These are phyloP conservation scores for Hirtodrosophila confusa DNA, from an alignment of 2,888 invertebrate genomes.

Conservation along the genomic window DNA sequence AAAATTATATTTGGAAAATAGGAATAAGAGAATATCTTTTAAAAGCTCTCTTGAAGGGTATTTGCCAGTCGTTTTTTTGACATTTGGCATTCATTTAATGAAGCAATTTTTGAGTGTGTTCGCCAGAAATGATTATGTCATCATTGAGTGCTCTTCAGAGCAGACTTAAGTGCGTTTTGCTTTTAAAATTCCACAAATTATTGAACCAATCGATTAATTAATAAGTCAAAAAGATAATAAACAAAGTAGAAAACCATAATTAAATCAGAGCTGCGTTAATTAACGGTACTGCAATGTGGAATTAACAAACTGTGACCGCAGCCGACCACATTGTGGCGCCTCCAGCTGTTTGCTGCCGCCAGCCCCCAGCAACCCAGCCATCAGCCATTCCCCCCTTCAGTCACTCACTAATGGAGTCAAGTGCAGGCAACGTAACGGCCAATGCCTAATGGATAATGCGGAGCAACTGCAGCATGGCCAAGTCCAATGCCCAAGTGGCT, in stretches of 20 bases:
- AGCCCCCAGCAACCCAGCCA: slow-evolving; percentile 4
- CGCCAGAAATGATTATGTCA: slow-evolving; percentile 21
- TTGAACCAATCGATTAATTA: slow-evolving; percentile 52
- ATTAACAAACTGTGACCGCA: slow-evolving; percentile 75
- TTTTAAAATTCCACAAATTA: slow-evolving; percentile 40
- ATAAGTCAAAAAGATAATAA: slow-evolving; percentile 29
- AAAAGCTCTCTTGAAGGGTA: slow-evolving; percentile 14
- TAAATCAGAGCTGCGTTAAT: slow-evolving; percentile 67
- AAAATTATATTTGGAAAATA: too few species aligned
- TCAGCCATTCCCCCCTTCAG: background rate
- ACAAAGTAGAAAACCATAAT: slow-evolving; percentile 40
- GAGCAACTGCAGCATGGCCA: slow-evolving; percentile 19
- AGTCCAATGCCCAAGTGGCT: slow-evolving; percentile 1
- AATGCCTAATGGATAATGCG: slow-evolving; percentile 50
- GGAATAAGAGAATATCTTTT: background rate
- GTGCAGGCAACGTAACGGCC: slow-evolving; percentile 67
- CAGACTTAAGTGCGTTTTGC: slow-evolving; percentile 52
- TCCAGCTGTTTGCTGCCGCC: slow-evolving; percentile 31
- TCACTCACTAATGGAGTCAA: slow-evolving; percentile 60
- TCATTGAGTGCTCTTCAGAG: slow-evolving; percentile 25
- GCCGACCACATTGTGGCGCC: slow-evolving; percentile 41
- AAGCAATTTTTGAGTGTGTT: background rate
- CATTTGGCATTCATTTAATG: background rate
- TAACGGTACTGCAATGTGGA: slow-evolving; percentile 64
- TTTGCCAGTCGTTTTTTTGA: slow-evolving; percentile 12